Evolutionary conservation across 2,797 vertebrate genomes (phyloP).

Genomic region (Pseudochromis fuscus): DNA sequence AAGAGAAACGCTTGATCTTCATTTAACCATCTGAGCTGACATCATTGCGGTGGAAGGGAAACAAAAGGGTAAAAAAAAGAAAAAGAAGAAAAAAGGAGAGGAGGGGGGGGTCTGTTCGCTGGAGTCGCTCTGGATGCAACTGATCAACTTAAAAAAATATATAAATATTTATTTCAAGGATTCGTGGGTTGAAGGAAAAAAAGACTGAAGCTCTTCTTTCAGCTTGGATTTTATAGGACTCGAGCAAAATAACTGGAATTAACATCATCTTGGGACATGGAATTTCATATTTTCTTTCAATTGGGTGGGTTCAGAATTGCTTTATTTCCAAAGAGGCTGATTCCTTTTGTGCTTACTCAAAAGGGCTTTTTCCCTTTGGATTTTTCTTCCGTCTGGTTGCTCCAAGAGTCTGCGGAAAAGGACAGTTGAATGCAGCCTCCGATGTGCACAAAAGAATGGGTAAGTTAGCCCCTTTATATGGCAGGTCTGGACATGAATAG

Average conservation of each 20-base stretch:
- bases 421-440: slow-evolving; percentile 99
- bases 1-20: slow-evolving; percentile 85
- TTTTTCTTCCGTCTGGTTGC: slow-evolving; percentile 93
- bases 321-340: slow-evolving; percentile 85
- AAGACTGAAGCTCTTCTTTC: slow-evolving; percentile 58
- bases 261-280: slow-evolving; percentile 83
- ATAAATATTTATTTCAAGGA: slow-evolving; percentile 73
- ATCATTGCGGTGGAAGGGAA: slow-evolving; percentile 81
- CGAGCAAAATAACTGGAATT: slow-evolving; percentile 66
- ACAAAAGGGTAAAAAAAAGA: slow-evolving; percentile 69
- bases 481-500: slow-evolving; percentile 84
- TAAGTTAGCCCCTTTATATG: slow-evolving; percentile 92
- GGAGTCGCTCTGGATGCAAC: slow-evolving; percentile 84
- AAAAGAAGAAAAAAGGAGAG: slow-evolving; percentile 55
- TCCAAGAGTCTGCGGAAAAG: slow-evolving; percentile 92
- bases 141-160: slow-evolving; percentile 81
- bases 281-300: slow-evolving; percentile 86
- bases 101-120: slow-evolving; percentile 62
- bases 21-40: slow-evolving; percentile 88
- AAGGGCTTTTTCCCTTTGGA: slow-evolving; percentile 92
- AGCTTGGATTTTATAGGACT: slow-evolving; percentile 76
- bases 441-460: slow-evolving; percentile 99
- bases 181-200: slow-evolving; percentile 68
- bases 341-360: slow-evolving; percentile 87
- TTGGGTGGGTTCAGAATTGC: slow-evolving; percentile 82